Base-by-base conservation (phyloP, 64 coral and sea anemone species). In the Dendronephthya gigantea region DNA sequence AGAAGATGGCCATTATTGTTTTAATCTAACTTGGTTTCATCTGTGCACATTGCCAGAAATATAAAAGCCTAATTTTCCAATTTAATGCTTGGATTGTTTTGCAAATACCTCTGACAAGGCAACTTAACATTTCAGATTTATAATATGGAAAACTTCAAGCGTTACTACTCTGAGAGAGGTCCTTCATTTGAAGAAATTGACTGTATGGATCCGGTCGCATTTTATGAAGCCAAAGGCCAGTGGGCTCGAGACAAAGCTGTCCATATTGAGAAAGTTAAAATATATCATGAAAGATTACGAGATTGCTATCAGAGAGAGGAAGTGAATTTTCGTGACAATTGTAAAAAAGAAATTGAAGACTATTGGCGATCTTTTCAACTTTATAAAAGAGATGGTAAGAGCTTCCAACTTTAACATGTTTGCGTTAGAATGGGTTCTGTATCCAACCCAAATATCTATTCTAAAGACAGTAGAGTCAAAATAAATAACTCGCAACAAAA, bases 181-280 rank as follows among this genome's bases (percentile, higher is more conserved):
- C 92, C 95, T 30, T 91, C 92, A 31, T 98, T 98, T 93, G 95
- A 98, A 19, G 95, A 98, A 82, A 98, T 98, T 82, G 95, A 98
- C 76, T 65, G 95, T 1, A 89, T 39, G 30, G 95, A 98, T 70
- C 95, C 95, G 41, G 92, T 98, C 43, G 90, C 92, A 22, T 98
- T 98, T 87, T 30, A 87, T 7, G 88, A 87, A 68, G 95, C 95
- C 76, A 87, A 92, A 48, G 95, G 93, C 23, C 92, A 93, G 23
- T 98, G 95, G 95, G 92, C 89, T 35, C 43, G 93, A 22, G 95
- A 98, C 47, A 90, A 92, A 35, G 41, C 93, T 47, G 90, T 98
- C 17, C 92, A 98, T 47, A 34, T 93, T 48, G 95, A 98, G 86
- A 93, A 87, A 29, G 84, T 98, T 2, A 98, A 98, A 65, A 86